Conservation (phyloP, 2,113 vertebrate genomes). For the Labrus mixtus region DNA sequence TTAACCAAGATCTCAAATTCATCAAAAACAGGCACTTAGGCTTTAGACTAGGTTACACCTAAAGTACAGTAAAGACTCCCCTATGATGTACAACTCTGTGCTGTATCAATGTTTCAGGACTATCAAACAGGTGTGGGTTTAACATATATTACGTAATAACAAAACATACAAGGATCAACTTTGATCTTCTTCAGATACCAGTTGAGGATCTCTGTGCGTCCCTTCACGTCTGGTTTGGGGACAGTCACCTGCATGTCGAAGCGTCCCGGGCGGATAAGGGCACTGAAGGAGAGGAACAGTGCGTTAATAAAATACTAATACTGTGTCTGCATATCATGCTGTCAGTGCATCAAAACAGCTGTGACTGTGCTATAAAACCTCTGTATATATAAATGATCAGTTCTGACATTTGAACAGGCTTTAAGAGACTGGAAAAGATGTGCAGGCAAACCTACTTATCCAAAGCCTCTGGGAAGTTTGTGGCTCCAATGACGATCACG, state of each 20-base stretch:
- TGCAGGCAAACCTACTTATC: constrained; percentile 90
- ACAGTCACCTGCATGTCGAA: constrained; percentile 99
- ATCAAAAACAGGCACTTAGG: neutral
- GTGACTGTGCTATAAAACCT: neutral
- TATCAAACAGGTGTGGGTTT: neutral
- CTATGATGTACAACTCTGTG: neutral
- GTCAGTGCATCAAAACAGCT: neutral
- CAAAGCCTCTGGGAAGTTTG: constrained; percentile 97
- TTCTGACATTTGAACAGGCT: neutral
- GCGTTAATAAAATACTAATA: constrained; percentile 7
- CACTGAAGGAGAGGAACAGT: constrained; percentile 76
- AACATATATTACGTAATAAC: neutral
- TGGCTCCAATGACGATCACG: constrained; percentile 97
- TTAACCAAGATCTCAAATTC: neutral
- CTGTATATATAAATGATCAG: neutral
- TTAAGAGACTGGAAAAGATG: neutral
- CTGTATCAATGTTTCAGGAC: neutral
- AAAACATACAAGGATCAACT: constrained; percentile 90
- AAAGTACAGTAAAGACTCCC: too few relatives aligned
- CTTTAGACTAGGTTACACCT: too few relatives aligned
- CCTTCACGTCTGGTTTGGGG: constrained; percentile 95
- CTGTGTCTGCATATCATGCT: neutral
- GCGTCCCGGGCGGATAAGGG: constrained; percentile 95
- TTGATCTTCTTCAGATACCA: constrained; percentile 99
- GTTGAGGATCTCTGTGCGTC: constrained; percentile 96